phyloP scores from a whole-genome alignment of 1,140 invertebrate genomes.

The Paracyclopina nana region DNA sequence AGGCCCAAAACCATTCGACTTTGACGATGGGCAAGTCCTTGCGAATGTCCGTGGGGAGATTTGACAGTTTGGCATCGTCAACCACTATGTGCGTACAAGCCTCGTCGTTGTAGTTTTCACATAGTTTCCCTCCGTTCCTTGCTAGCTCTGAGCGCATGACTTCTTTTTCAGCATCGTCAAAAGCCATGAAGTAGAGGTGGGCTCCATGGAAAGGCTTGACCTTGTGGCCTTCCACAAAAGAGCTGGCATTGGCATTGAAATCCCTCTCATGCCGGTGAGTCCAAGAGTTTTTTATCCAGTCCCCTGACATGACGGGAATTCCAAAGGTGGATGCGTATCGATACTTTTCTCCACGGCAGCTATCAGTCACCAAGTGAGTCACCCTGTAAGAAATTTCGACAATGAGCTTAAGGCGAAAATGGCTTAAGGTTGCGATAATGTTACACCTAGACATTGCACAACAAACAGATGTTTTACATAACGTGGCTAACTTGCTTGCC shows the following conservation, averaged over 20 bases:
- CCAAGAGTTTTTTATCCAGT: slow-evolving; percentile 76
- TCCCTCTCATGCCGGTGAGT: slow-evolving; percentile 39
- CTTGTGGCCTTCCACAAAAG: slow-evolving; percentile 30
- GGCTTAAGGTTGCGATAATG: no score
- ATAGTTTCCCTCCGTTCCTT: slow-evolving; percentile 57
- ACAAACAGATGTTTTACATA: no score
- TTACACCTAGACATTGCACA: no score
- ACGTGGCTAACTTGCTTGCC: no score
- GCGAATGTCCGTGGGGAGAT: slow-evolving; percentile 1
- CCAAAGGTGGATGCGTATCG: slow-evolving; percentile 62
- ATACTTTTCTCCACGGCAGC: slow-evolving; percentile 67
- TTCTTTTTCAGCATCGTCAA: slow-evolving; percentile 60
- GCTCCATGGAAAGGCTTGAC: slow-evolving; percentile 70
- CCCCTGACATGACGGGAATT: slow-evolving; percentile 60
- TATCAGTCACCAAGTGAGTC: slow-evolving; percentile 76
- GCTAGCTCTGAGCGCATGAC: slow-evolving; percentile 74
- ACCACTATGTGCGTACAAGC: slow-evolving; percentile 70
- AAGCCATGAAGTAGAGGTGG: slow-evolving; percentile 66
- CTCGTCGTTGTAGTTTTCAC: slow-evolving; percentile 25
- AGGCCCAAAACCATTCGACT: slow-evolving; percentile 92
- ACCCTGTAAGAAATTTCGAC: slow-evolving; percentile 37
- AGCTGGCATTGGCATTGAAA: slow-evolving; percentile 35
- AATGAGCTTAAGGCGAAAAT: no score
- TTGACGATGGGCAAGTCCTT: slow-evolving; percentile 42
- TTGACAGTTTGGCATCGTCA: slow-evolving; percentile 22